Conservation (phyloP, 2,113 vertebrate species). For the Pachycephala philippinensis region DNA sequence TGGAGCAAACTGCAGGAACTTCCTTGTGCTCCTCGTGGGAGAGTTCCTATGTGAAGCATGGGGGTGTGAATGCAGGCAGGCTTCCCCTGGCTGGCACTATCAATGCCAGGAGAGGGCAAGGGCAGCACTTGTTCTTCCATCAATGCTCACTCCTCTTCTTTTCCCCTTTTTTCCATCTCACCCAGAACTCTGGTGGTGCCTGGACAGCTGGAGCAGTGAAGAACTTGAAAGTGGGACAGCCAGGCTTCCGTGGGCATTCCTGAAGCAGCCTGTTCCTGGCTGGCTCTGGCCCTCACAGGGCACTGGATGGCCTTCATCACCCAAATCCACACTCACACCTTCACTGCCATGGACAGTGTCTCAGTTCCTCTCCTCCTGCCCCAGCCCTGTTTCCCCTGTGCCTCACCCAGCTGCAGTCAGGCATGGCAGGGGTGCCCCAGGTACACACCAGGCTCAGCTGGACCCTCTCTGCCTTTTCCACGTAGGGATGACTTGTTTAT, state of each 20-base stretch:
- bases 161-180: neutral
- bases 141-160: neutral
- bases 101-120: fast-evolving
- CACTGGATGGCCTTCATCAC: neutral
- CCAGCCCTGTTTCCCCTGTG: neutral
- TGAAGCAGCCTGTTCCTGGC: neutral
- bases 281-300: neutral
- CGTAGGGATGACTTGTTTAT: neutral
- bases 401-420: neutral
- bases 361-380: neutral
- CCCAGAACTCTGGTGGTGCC: neutral
- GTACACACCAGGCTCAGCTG: neutral
- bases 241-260: neutral
- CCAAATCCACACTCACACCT: neutral
- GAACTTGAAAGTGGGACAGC: conserved; percentile 1
- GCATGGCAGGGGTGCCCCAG: neutral
- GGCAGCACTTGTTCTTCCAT: fast-evolving
- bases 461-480: neutral
- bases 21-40: neutral
- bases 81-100: neutral
- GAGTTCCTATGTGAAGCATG: fast-evolving
- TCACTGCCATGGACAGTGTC: neutral
- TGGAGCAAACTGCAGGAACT: neutral
- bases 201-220: neutral
- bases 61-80: neutral